Evolutionary conservation across 2,888 invertebrate species (phyloP).

Genomic region (Brachyopa scutellaris): DNA sequence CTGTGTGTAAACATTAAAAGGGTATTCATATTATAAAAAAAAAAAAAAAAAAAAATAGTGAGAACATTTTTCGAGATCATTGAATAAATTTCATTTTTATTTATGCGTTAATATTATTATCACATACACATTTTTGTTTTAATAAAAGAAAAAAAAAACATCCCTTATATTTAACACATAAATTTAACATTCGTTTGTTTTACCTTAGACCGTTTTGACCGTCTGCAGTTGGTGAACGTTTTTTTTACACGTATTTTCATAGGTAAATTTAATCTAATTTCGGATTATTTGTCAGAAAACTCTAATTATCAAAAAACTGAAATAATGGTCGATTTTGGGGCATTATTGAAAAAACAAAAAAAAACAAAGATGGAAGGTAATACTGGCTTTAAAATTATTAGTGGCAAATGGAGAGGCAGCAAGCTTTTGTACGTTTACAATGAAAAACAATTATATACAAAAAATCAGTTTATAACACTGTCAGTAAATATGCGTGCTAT

Average conservation of each 20-base stretch:
- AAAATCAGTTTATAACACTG: too few relatives aligned
- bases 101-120: not conserved
- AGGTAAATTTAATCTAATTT: not conserved
- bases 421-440: too few relatives aligned
- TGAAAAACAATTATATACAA: too few relatives aligned
- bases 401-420: too few relatives aligned
- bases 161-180: not conserved
- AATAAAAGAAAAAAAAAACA: not conserved
- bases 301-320: not conserved
- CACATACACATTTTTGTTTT: not conserved
- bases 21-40: too few relatives aligned
- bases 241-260: not conserved
- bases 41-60: too few relatives aligned
- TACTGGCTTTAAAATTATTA: too few relatives aligned
- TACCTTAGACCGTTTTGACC: conserved; percentile 4
- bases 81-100: not conserved
- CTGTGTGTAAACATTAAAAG: too few relatives aligned
- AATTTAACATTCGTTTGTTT: not conserved
- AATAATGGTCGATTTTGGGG: too few relatives aligned
- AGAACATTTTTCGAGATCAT: not conserved
- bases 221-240: not conserved
- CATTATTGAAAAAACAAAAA: too few relatives aligned
- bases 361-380: too few relatives aligned
- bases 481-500: too few relatives aligned
- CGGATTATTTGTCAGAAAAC: not conserved